A percentile compares a stretch with the other conserved stretches of the same genome.
Evolutionary conservation across 1,140 invertebrate species (phyloP).

Genomic region (Saccostrea echinata): DNA sequence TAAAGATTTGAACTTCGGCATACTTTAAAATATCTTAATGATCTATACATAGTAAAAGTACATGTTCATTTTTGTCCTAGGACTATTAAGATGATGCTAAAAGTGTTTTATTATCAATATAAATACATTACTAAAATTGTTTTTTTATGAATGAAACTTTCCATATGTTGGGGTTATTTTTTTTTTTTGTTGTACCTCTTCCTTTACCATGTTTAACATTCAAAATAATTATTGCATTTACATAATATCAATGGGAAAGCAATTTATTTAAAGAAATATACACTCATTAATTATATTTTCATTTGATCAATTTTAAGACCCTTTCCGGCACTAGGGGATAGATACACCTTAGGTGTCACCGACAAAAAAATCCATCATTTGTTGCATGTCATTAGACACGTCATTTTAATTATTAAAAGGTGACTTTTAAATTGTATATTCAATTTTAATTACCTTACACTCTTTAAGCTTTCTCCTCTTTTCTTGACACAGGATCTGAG

Average conservation of each 20-base stretch:
- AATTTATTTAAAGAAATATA: not conserved
- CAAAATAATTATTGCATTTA: not conserved
- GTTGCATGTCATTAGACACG: not conserved
- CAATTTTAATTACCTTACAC: not conserved
- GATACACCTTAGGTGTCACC: not conserved
- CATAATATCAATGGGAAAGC: not conserved
- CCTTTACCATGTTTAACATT: not conserved
- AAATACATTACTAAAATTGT: not conserved
- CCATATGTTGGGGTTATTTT: not conserved
- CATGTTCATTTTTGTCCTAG: not conserved
- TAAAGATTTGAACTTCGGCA: not conserved
- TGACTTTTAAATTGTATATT: not conserved
- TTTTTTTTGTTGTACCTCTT: not conserved
- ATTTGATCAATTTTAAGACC: slow-evolving; percentile 30
- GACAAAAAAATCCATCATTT: slow-evolving; percentile 4
- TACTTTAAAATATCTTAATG: not conserved
- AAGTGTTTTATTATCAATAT: not conserved
- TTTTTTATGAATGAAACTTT: slow-evolving; percentile 16
- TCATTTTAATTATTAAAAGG: slow-evolving; percentile 12
- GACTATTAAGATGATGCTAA: not conserved
- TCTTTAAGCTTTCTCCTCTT: not conserved
- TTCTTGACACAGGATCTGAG: not conserved
- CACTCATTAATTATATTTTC: slow-evolving; percentile 10
- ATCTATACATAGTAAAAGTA: not conserved
- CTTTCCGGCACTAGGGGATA: not conserved